Evolutionary conservation across 2,113 vertebrate genomes (phyloP).

Genomic region (Bos indicus): DNA sequence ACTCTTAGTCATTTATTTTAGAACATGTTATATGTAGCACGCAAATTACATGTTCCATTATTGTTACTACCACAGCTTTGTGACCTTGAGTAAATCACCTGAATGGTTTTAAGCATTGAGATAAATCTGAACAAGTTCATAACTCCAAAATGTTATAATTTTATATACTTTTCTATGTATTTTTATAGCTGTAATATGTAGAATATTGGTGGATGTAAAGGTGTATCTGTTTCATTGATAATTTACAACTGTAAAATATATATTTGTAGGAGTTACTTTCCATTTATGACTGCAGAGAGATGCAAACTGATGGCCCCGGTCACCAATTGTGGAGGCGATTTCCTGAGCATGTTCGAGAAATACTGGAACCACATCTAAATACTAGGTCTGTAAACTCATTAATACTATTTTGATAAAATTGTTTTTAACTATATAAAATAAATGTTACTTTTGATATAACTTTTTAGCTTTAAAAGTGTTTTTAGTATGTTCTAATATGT

Average conservation of each 20-base stretch:
- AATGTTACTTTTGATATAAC: neutral
- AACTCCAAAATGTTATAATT: neutral
- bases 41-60: neutral
- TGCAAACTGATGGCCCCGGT: conserved; percentile 85
- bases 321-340: conserved; percentile 95
- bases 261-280: conserved; percentile 91
- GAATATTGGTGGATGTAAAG: neutral
- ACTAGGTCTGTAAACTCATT: conserved; percentile 84
- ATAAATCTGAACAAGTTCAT: neutral
- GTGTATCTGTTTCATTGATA: neutral
- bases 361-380: conserved; percentile 96
- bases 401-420: neutral
- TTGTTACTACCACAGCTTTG: neutral
- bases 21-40: neutral
- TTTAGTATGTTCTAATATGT: neutral
- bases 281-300: conserved; percentile 93
- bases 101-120: conserved; percentile 23
- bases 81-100: neutral
- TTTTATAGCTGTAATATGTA: neutral
- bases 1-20: neutral
- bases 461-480: conserved; percentile 8
- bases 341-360: conserved; percentile 97
- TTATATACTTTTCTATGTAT: neutral
- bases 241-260: conserved; percentile 44
- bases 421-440: conserved; percentile 1